Conservation (phyloP, 2,888 invertebrate genomes). For the Xestia c-nigrum region DNA sequence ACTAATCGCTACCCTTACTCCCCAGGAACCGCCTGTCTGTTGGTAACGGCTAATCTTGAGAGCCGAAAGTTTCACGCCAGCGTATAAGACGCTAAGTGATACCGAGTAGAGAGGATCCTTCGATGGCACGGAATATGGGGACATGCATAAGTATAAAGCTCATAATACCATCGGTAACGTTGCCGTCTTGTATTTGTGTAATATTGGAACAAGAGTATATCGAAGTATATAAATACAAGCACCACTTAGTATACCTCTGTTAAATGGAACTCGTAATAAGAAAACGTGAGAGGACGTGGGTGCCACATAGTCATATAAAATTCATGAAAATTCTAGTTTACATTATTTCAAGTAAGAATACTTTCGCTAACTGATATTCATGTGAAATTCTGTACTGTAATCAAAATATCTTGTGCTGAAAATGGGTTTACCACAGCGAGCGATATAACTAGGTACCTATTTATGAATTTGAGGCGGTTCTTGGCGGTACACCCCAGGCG, state of each 20-base stretch:
- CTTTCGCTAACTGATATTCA: slow-evolving; percentile 16
- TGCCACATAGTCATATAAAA: not conserved
- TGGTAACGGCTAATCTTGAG: slow-evolving; percentile 63
- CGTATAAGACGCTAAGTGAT: slow-evolving; percentile 51
- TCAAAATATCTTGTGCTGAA: slow-evolving; percentile 38
- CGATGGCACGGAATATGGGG: slow-evolving; percentile 40
- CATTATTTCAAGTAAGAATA: slow-evolving; percentile 1
- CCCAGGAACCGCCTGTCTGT: slow-evolving; percentile 55
- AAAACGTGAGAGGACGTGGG: slow-evolving; percentile 10
- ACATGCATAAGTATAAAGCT: slow-evolving; percentile 44
- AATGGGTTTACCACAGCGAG: slow-evolving; percentile 31
- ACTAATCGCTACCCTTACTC: slow-evolving; percentile 60
- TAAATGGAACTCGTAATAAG: slow-evolving; percentile 17
- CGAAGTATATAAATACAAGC: not conserved
- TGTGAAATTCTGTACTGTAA: slow-evolving; percentile 24
- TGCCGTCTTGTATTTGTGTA: slow-evolving; percentile 28
- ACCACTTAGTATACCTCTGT: slow-evolving; percentile 15
- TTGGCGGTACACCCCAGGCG: slow-evolving; percentile 31
- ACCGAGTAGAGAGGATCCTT: slow-evolving; percentile 25
- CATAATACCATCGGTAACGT: slow-evolving; percentile 36
- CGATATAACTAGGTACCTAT: slow-evolving; percentile 28
- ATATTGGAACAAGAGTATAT: slow-evolving; percentile 4
- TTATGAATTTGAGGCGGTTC: slow-evolving; percentile 36
- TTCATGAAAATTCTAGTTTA: slow-evolving; percentile 12
- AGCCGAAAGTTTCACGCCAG: slow-evolving; percentile 50